Conservation (phyloP, 2,888 invertebrate genomes). For the Timema cristinae region DNA sequence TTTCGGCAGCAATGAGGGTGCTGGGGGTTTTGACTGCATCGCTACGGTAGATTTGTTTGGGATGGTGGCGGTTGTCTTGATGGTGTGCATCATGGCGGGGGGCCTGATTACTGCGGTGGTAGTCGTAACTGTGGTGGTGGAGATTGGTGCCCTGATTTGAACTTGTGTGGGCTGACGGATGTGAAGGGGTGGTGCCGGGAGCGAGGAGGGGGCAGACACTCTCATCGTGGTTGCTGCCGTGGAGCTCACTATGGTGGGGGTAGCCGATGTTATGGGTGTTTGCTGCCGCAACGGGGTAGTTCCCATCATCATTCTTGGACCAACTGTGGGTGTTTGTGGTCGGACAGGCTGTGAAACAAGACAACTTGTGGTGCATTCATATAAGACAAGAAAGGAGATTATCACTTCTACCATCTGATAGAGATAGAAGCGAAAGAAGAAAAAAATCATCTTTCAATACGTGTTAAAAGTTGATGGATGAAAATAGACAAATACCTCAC, state of each 20-base stretch:
- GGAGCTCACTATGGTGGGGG: not conserved
- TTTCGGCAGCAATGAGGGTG: slow-evolving; percentile 39
- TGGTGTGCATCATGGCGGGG: slow-evolving; percentile 20
- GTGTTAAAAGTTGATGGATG: too few species aligned
- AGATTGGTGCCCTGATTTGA: slow-evolving; percentile 19
- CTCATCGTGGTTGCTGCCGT: slow-evolving; percentile 8
- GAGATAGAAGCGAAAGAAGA: too few species aligned
- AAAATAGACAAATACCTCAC: too few species aligned
- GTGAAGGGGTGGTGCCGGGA: slow-evolving; percentile 28
- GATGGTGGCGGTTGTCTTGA: slow-evolving; percentile 23
- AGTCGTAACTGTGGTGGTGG: slow-evolving; percentile 13
- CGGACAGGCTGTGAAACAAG: slow-evolving; percentile 33
- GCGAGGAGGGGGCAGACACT: slow-evolving; percentile 22
- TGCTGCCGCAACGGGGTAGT: slow-evolving; percentile 28
- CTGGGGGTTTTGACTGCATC: slow-evolving; percentile 25
- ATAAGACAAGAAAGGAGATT: too few species aligned
- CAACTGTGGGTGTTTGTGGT: slow-evolving; percentile 22
- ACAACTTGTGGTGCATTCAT: not conserved
- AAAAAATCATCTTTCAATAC: too few species aligned
- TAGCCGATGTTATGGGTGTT: slow-evolving; percentile 25
- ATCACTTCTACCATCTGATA: too few species aligned
- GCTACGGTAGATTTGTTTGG: slow-evolving; percentile 20
- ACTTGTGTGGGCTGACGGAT: slow-evolving; percentile 28
- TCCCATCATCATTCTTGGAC: slow-evolving; percentile 30
- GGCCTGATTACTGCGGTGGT: slow-evolving; percentile 18